Evolutionary conservation across 2,113 vertebrate species (phyloP), one percentile per base, ranked within the genome.

Genomic region (Azemiops feae): DNA sequence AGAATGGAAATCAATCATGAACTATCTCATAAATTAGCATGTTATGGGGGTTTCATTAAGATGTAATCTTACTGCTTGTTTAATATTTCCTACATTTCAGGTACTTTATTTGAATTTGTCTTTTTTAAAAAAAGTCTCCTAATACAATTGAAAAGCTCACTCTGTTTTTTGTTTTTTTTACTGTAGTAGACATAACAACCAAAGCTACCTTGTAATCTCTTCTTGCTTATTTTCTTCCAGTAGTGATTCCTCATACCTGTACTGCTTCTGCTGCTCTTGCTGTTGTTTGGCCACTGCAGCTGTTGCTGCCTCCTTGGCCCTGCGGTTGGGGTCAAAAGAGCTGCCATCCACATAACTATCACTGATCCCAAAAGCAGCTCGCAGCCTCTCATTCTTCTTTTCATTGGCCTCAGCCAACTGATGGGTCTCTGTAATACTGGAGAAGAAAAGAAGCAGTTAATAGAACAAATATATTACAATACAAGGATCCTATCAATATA

Each of bases 361-460:
- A 94, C 98, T 96, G 92, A 99, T 99, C 27, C 98, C 98, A 57
- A 99, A 99, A 0, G 99, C 99, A 5, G 98, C 98, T 0, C 98
- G 98, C 2, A 99, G 98, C 2, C 98, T 97, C 94, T 98, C 98
- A 9, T 99, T 99, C 96, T 99, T 99, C 96, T 98, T 98, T 96
- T 99, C 98, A 95, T 98, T 99, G 53, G 99, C 98, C 34, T 98
- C 99, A 23, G 99, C 99, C 91, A 99, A 96, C 90, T 99, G 98
- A 52, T 99, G 99, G 0, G 98, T 99, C 96, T 99, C 99, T 3
- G 98, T 99, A 88, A 97, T 97, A 86, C 98, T 90, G 54, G n/a
- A 20, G 16, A 64, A 53, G 30, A 87, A 53, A 1, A 27, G 3
- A 39, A 86, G n/a, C 8, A 90, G 2, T 90, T 60, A n/a, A 25